Base-by-base conservation (phyloP, 2,888 invertebrate species). In the Rhingia campestris region DNA sequence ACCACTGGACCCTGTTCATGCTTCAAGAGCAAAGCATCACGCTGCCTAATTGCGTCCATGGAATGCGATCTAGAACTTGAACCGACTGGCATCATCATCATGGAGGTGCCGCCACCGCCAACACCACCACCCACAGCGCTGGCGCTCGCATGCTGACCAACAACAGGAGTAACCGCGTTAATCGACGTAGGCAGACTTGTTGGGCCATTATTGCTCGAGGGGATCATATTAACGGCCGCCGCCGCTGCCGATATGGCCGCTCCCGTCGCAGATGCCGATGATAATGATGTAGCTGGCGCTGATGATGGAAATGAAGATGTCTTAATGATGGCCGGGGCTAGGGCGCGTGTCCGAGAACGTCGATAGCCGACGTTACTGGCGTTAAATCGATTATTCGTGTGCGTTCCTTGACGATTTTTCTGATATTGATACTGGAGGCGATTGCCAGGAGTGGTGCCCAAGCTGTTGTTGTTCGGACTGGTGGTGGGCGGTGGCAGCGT, bases 31-130 rank as follows among this genome's bases (percentile, higher is more conserved):
- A 91, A 86, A 61, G 88, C 87, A 85, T 89, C 89, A 80, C 86
- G 87, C 32, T 90, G 89, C 77, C 90, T 90, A 85, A 91, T 91
- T 84, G 91, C 91, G 81, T 91, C 91, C 67, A 91, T 90, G 22
- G 91, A 91, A 87, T 91, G 91, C 14, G 91, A 91, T 72, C 91
- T 89, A 73, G 89, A 63, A 75, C 88, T 89, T 51, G 87, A 86
- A 77, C 88, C 88, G 74, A 87, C 86, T 14, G 81, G 81, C 67
- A 86, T 84, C 81, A 86, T 81, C 86, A 86, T 74, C 72, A 85
- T 81, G 39, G 86, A 14, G 39, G 74, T 41, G 76, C 86, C 76
- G 85, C 69, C 59, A 56, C 86, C 14, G 39, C 77, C 32, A 45
- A 72, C 70, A 86, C 35, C 47, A 87, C 76, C 72, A 84, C 73